Evolutionary conservation across 2,113 vertebrate species (phyloP).

Genomic region (Barnardius zonarius): DNA sequence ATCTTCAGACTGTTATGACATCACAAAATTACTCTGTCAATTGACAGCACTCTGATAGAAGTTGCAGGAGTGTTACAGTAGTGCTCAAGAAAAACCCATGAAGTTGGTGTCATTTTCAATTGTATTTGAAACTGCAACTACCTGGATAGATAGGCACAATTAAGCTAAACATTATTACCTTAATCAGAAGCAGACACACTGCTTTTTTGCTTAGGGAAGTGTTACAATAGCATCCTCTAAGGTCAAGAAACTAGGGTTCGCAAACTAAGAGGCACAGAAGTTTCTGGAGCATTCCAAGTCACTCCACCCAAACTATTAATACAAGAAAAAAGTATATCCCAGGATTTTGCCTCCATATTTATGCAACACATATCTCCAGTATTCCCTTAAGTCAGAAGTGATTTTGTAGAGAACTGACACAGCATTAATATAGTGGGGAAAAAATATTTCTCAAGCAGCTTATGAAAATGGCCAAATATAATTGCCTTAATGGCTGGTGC

Average conservation of each 20-base stretch:
- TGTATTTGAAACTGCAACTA: not conserved
- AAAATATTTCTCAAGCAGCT: not conserved
- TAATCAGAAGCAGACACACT: not conserved
- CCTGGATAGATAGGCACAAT: not conserved
- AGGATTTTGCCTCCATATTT: not conserved
- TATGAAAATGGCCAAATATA: slow-evolving; percentile 11
- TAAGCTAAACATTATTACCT: not conserved
- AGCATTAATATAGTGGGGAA: not conserved
- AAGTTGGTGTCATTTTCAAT: not conserved
- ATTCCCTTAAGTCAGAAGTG: not conserved
- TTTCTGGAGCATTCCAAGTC: not conserved
- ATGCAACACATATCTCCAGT: not conserved
- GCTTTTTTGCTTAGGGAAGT: not conserved
- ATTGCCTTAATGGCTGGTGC: slow-evolving; percentile 18
- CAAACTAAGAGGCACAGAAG: not conserved
- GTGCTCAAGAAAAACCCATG: not conserved
- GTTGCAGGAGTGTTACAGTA: not conserved
- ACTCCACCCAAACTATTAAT: not conserved
- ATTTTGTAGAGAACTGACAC: not conserved
- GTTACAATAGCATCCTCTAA: not conserved
- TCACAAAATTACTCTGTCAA: not conserved
- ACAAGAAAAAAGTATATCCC: not conserved
- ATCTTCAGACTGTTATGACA: not conserved
- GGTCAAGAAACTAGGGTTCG: not conserved
- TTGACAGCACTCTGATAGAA: not conserved